A percentile compares a stretch with the other conserved stretches of the same genome.
These are phyloP conservation scores for Rhyacophila evoluta DNA, from an alignment of 2,888 invertebrate genomes.

Conservation along the genomic window DNA sequence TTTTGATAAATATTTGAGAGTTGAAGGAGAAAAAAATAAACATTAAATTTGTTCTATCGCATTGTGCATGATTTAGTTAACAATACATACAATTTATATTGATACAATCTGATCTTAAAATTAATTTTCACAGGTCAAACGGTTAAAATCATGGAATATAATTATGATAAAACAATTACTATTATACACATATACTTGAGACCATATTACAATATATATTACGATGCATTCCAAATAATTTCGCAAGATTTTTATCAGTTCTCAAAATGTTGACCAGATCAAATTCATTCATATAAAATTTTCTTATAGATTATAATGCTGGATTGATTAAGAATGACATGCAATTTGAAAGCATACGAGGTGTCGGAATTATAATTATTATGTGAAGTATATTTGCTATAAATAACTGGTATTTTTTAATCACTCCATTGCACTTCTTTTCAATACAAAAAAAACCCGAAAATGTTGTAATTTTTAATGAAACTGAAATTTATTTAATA, in stretches of 20 bases:
- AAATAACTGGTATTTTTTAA: too few relatives aligned
- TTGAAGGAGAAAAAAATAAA: not conserved
- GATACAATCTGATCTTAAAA: not conserved
- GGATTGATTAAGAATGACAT: too few relatives aligned
- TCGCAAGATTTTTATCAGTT: not conserved
- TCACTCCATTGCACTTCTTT: too few relatives aligned
- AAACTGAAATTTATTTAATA: too few relatives aligned
- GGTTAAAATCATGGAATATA: conserved; percentile 15
- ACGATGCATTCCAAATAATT: not conserved
- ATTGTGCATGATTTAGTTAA: conserved; percentile 38
- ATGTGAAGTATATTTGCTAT: too few relatives aligned
- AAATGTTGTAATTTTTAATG: too few relatives aligned
- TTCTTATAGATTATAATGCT: too few relatives aligned
- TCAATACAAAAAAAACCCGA: too few relatives aligned
- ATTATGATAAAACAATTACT: not conserved
- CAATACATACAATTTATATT: not conserved
- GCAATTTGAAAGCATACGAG: too few relatives aligned
- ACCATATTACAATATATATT: not conserved
- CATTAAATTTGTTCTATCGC: conserved; percentile 32
- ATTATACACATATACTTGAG: not conserved
- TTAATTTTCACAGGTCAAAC: conserved; percentile 22
- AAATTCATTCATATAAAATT: not conserved
- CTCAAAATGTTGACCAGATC: not conserved
- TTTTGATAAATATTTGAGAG: conserved; percentile 9
- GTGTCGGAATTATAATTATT: too few relatives aligned